A percentile compares a stretch with the other conserved stretches of the same genome.
These are phyloP conservation scores for Macroglossus sobrinus DNA, from an alignment of 2,113 vertebrate genomes.

Conservation along the genomic window DNA sequence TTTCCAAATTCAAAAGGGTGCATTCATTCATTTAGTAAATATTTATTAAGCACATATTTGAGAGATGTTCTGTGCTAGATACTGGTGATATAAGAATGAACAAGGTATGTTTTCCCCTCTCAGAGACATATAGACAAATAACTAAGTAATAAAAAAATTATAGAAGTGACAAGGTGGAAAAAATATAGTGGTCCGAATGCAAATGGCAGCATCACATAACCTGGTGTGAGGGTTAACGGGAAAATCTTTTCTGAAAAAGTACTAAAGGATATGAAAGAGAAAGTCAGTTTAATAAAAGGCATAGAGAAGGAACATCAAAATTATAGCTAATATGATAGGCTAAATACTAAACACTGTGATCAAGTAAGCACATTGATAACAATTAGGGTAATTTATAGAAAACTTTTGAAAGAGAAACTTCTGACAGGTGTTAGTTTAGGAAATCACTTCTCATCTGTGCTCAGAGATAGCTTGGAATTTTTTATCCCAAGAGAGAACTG, in stretches of 20 bases:
- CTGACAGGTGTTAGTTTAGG: conserved; percentile 32
- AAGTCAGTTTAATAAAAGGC: background rate
- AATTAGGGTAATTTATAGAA: background rate
- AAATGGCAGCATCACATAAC: background rate
- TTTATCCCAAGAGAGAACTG: conserved; percentile 30
- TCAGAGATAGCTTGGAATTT: conserved; percentile 33
- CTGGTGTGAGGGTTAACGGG: background rate
- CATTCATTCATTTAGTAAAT: background rate
- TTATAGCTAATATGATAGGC: background rate
- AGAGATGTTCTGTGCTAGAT: background rate
- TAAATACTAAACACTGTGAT: background rate
- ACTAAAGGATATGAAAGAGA: background rate
- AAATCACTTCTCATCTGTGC: conserved; percentile 8
- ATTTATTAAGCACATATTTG: background rate
- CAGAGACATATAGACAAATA: background rate
- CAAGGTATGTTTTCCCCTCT: background rate
- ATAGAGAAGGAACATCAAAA: background rate
- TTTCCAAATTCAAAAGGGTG: background rate
- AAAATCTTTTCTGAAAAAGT: background rate
- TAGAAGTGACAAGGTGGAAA: background rate
- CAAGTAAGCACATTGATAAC: background rate
- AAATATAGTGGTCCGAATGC: background rate
- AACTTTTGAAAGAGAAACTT: conserved; percentile 32
- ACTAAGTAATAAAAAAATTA: background rate
- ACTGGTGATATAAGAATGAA: background rate